Conservation (phyloP, 2,113 vertebrate genomes). For the Eclectus roratus region DNA sequence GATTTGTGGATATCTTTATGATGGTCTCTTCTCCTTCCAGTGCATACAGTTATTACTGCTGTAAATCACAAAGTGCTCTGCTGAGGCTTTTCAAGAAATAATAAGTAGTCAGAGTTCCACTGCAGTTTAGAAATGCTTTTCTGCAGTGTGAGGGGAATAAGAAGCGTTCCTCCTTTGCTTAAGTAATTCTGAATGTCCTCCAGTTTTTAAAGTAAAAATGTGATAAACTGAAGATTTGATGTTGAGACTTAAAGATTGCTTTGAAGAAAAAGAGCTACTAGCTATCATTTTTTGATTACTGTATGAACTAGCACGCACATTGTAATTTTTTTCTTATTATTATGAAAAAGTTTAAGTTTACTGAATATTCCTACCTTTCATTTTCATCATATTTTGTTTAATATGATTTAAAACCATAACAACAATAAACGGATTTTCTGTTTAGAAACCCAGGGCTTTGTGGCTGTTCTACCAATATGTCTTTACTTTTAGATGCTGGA, state of each 20-base stretch:
- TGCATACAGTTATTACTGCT: not conserved
- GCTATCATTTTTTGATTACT: not conserved
- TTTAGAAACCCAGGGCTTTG: not conserved
- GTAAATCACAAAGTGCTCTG: not conserved
- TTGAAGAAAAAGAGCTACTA: not conserved
- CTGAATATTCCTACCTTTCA: not conserved
- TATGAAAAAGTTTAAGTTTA: not conserved
- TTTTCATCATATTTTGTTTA: not conserved
- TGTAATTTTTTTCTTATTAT: not conserved
- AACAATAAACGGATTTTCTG: not conserved
- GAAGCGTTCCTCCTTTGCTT: not conserved
- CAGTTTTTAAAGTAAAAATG: not conserved
- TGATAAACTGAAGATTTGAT: not conserved
- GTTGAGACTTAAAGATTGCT: not conserved
- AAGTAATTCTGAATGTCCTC: not conserved
- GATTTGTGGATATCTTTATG: not conserved
- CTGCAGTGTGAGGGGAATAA: not conserved
- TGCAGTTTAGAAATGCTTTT: not conserved
- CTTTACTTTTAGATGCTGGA: constrained; percentile 27
- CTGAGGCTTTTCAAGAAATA: not conserved
- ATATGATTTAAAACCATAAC: not conserved
- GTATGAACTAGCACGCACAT: not conserved
- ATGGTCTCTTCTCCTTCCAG: not conserved
- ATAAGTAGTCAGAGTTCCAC: not conserved
- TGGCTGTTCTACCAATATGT: not conserved